Evolutionary conservation across 1,140 invertebrate genomes (phyloP).

Genomic region (Sycophaga agraensis): DNA sequence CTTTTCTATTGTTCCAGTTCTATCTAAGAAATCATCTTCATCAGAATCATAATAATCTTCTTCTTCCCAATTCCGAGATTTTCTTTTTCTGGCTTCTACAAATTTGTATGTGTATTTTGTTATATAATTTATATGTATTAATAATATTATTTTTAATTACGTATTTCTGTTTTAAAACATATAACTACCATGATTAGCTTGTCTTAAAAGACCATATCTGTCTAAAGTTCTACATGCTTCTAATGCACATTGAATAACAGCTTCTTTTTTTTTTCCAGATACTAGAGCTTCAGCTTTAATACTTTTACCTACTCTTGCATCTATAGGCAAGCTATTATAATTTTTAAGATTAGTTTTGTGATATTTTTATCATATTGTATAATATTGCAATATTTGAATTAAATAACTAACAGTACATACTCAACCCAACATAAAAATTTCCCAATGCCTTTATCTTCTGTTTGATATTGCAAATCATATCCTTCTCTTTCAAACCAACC

Average conservation of each 20-base stretch:
- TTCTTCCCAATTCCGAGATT: constrained; percentile 78
- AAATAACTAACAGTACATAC: constrained; percentile 50
- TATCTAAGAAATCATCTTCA: constrained; percentile 93
- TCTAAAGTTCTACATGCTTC: constrained; percentile 94
- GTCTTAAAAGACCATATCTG: constrained; percentile 73
- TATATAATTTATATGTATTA: constrained; percentile 2
- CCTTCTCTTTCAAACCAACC: constrained; percentile 97
- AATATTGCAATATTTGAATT: too few species aligned
- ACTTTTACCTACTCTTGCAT: constrained; percentile 71
- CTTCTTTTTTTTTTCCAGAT: constrained; percentile 93
- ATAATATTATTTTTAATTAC: not conserved
- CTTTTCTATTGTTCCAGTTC: constrained; percentile 89
- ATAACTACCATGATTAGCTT: constrained; percentile 70
- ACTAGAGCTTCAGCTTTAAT: constrained; percentile 83
- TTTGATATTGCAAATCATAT: constrained; percentile 79
- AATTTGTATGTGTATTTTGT: not conserved
- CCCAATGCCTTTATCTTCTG: constrained; percentile 77
- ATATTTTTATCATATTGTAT: not conserved
- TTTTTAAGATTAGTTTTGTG: not conserved
- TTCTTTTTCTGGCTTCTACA: constrained; percentile 67
- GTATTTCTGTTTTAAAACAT: constrained; percentile 51
- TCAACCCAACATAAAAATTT: constrained; percentile 72
- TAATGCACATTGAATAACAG: constrained; percentile 87
- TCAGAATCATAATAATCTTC: constrained; percentile 96
- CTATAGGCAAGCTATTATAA: constrained; percentile 71